Base-by-base conservation (phyloP, 1,140 invertebrate species). In the Rhagoletis zephyria region DNA sequence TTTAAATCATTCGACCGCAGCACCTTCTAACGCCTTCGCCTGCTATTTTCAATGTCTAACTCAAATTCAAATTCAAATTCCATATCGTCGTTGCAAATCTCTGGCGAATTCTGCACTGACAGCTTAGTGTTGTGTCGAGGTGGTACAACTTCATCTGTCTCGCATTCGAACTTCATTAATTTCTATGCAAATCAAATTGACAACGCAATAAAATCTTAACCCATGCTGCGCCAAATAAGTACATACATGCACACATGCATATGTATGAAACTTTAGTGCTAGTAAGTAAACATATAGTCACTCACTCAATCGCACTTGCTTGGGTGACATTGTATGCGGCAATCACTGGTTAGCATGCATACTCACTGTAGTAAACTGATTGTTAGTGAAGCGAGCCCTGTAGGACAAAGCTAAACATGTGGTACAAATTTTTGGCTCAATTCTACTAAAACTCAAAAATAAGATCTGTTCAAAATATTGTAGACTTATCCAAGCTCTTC, bases 161-260 rank as follows among this genome's bases (percentile, higher is more conserved):
- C 74, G 42, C 74, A 81, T 81, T 81, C 74, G 74, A 81, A 81
- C 74, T 81, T 81, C 74, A 81, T 81, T 81, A 81, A 81, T 81
- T 81, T 81, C 74, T 81, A 81, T 81, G 74, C 74, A 81, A 81
- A 81, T 81, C 74, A 81, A 81, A 81, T 81, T 81, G 74, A 81
- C 74, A 81, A 81, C 74, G 74, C 74, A 81, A 81, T 81, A 81
- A 81, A 81, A 81, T 81, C 74, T 81, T 81, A 81, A 81, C 74
- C 74, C 74, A 81, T 81, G 74, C 74, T 81, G 74, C 74, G 74
- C 74, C 74, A n/a, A 7, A 56, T 81, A 30, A 30, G 30, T 30
- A 30, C 30, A 30, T 30, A 30, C 30, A 30, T 30, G 30, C 30
- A 30, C 30, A 30, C 30, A 30, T 30, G 1, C 30, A 30, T 30